Percentiles rank a stretch among this genome's conserved stretches.
Conservation (phyloP, 23 tunicate species). For the Oikopleura albicans region DNA sequence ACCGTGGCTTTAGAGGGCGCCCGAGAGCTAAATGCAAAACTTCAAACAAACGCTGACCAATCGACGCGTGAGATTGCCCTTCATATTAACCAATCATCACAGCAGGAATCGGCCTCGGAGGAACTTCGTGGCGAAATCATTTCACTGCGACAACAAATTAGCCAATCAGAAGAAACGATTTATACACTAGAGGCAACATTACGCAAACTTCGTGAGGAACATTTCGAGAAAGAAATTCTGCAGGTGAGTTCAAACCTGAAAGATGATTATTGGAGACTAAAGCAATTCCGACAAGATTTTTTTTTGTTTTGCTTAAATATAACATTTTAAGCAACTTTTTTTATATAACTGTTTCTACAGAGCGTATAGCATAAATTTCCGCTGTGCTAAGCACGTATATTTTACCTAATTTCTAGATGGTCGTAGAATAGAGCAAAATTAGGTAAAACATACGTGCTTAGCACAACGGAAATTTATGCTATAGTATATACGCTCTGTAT, state of each 20-base stretch:
- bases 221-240: neutral
- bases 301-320: neutral
- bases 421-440: no score
- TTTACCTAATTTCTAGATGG: no score
- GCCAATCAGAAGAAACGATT: neutral
- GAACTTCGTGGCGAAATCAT: neutral
- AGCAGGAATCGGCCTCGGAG: neutral
- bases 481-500: no score
- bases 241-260: neutral
- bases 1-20: neutral
- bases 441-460: no score
- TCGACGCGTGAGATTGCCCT: constrained; percentile 7
- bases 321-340: neutral
- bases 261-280: no score
- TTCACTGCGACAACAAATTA: neutral
- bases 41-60: neutral
- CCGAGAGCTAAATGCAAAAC: neutral
- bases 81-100: neutral
- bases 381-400: no score
- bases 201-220: neutral
- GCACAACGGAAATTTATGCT: no score
- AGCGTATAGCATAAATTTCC: no score
- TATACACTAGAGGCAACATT: neutral
- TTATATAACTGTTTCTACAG: no score
- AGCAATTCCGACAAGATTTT: no score